Base-by-base conservation (phyloP, 2,113 vertebrate species). In the Chrysochloris asiatica region DNA sequence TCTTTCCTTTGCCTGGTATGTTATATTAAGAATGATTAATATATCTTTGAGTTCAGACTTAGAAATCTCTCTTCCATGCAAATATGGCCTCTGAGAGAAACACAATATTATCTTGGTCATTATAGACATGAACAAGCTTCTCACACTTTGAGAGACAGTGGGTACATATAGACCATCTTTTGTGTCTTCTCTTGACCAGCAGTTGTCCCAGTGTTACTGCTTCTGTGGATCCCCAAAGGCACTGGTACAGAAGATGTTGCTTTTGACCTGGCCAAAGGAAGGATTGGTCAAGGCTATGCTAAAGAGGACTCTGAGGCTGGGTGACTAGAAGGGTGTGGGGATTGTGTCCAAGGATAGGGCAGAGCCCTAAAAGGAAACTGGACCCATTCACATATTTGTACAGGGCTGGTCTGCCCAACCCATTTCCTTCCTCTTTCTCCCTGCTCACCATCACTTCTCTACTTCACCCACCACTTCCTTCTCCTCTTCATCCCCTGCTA, bases 361-460 rank as follows among this genome's bases (percentile, higher is more conserved):
- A 65, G 11, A 30, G 67, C 61, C 48, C 73, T 63, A 33, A 54
- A 90, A 73, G 80, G 73, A 91, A 96, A 75, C 30, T 48, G 43
- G 59, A 33, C 59, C 89, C 43, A 56, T 38, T 87, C 67, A 76
- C 50, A 21, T 88, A 79, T 86, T 90, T 92, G 75, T 71, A 8
- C 24, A 63, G 24, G 77, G 63, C 71, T 59, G 47, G 61, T 67
- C 33, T 6, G 16, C 24, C 88, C 61, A 48, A 56, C 81, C 85
- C 63, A 79, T 38, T 84, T 88, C 54, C 83, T 94, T 85, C 88
- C 82, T 72, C 82, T 45, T 76, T 8, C 82, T 82, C 56, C 65
- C 63, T 47, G 13, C 50, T 54, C 71, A 45, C 54, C n/a, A n/a
- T 77, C 22, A n/a, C 91, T 86, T 85, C 79, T 72, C 52, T 26